Base-by-base conservation (phyloP, 2,797 vertebrate species). In the Lutjanus campechanus region DNA sequence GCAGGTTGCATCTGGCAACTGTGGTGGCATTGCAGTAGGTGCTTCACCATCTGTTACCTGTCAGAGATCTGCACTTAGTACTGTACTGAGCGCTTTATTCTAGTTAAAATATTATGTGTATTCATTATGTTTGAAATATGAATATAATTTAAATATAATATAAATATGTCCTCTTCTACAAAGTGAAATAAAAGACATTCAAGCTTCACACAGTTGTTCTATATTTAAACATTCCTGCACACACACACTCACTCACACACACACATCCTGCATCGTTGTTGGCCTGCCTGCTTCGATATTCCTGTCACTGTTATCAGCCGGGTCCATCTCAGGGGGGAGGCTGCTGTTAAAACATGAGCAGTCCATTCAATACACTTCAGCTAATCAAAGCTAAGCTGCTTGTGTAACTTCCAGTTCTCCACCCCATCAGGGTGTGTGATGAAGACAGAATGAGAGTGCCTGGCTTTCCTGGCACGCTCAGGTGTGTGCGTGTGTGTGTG, bases 281-380 rank as follows among this genome's bases (percentile, higher is more conserved):
- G 55, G 40, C 56, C 46, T 20, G 46, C n/a, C 68, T 85, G 20
- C 72, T 69, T 83, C 17, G 0, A 79, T 84, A 79, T 77, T 79
- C 58, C 77, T 75, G 65, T 82, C 75, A 59, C 69, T 59, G 56
- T 81, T 87, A 88, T 90, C 73, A 76, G 77, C 51, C 0, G 5
- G 69, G 69, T 62, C 46, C 41, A 79, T 90, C 75, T 81, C 53
- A 6, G 65, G 25, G 59, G 49, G 56, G 60, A 75, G 60, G 71
- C 75, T 79, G 71, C 79, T 76, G 83, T 86, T 85, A 88, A 82
- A 87, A 86, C 86, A 85, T 12, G 83, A 87, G 82, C 77, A 68
- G 81, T 83, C 55, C 63, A 69, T 63, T 88, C 82, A 84, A 70
- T 85, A 78, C 16, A 61, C 82, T 82, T 78, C 61, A 76, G n/a